Evolutionary conservation across 2,113 vertebrate genomes (phyloP).

Genomic region (Odocoileus hemionus): DNA sequence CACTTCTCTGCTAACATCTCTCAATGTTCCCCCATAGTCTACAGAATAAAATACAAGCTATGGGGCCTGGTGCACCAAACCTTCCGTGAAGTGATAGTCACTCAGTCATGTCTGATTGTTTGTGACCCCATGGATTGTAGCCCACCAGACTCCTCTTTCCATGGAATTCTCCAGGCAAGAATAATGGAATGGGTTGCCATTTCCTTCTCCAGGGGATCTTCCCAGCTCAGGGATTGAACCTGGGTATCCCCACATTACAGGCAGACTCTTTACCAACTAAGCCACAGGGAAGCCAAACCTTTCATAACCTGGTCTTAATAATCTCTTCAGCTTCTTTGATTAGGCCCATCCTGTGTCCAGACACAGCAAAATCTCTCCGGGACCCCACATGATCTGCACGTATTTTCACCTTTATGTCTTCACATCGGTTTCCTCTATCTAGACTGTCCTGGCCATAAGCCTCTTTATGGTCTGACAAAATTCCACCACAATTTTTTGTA

Average conservation of each 20-base stretch:
- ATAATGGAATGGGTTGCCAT: not conserved
- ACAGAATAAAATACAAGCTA: not conserved
- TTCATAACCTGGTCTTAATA: not conserved
- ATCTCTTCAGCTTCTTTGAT: not conserved
- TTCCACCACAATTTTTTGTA: not conserved
- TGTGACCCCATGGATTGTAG: not conserved
- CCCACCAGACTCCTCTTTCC: not conserved
- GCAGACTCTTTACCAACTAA: not conserved
- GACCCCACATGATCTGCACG: not conserved
- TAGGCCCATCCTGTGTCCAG: not conserved
- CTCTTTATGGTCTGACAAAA: not conserved
- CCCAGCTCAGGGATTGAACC: not conserved
- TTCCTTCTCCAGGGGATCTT: not conserved
- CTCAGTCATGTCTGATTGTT: rapidly evolving
- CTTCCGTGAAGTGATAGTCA: not conserved
- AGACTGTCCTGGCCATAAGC: not conserved
- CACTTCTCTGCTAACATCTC: not conserved
- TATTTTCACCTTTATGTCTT: not conserved
- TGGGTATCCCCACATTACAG: not conserved
- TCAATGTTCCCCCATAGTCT: not conserved
- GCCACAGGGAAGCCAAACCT: not conserved
- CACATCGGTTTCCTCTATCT: not conserved
- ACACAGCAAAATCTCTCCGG: not conserved
- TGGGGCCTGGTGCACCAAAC: not conserved
- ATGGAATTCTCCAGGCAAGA: not conserved